Evolutionary conservation across 2,113 vertebrate species (phyloP), one percentile per base, ranked within the genome.

Genomic region (Patagioenas fasciata): DNA sequence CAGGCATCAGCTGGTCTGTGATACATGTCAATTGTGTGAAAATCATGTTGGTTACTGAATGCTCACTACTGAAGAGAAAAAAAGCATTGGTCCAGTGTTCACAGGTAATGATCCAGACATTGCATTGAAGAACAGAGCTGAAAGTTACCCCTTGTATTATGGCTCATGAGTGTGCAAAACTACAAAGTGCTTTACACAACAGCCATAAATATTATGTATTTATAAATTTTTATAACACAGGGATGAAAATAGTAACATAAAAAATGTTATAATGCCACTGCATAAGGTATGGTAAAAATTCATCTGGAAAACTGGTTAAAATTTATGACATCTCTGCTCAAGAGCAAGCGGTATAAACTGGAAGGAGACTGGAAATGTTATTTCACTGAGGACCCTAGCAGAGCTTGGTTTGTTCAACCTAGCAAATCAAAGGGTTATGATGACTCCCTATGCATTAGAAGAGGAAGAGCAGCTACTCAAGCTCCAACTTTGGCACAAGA

Each of bases 401-500:
- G 56, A 74, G 29, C n/a, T 81, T 74, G 42, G 38, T 81, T 89
- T 91, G 69, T 67, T 72, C 60, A 87, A 24, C 77, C 48, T 71
- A 67, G 40, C 24, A 74, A 60, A 78, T n/a, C 3, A 5, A 92
- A 85, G 36, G 73, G 58, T 86, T 93, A 15, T 51, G 85, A 78
- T 81, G 60, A 28, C 29, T 90, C 72, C 38, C 53, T 86, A 0
- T 85, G 72, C 65, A 28, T 81, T 86, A 69, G 12, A 85, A 21
- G 21, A 77, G 61, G 40, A 91, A 84, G 77, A 91, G 18, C 69
- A 91, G 89, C 91, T 93, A 64, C 32, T 89, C 86, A 75, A 53
- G 57, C 80, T 74, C 78, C 84, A 93, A 6, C 77, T 96, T 87
- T 89, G 88, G 89, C 95, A 80, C 42, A 72, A 60, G 38, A 72